Percentiles rank a stretch among this genome's conserved stretches.
phyloP scores from a whole-genome alignment of 2,797 vertebrate genomes.

The Adrianichthys oophorus region DNA sequence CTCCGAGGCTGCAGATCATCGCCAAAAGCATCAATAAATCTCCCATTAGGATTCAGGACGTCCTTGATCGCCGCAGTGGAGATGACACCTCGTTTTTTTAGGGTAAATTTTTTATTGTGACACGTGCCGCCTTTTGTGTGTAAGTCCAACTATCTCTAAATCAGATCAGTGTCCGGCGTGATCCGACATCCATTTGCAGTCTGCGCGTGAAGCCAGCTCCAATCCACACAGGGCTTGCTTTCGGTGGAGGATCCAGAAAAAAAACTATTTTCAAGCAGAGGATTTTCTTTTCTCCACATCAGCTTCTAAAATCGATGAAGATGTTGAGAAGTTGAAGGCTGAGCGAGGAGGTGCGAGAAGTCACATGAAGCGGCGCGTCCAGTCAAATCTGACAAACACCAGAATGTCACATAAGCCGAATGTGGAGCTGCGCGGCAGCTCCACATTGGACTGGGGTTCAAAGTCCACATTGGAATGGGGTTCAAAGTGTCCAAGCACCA shows the following conservation, averaged over 20 bases:
- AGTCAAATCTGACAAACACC: constrained; percentile 13
- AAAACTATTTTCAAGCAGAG: too few species aligned
- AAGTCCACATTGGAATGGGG: neutral
- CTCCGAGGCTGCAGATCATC: constrained; percentile 47
- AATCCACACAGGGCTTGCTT: constrained; percentile 13
- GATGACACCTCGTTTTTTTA: constrained; percentile 19
- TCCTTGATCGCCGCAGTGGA: constrained; percentile 27
- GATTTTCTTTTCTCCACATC: too few species aligned
- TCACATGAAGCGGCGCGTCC: constrained; percentile 3
- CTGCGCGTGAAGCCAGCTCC: constrained; percentile 1
- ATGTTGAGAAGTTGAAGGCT: constrained; percentile 69
- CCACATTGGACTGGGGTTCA: too few species aligned
- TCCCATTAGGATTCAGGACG: constrained; percentile 41
- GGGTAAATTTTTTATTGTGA: neutral
- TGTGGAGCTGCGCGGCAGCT: neutral
- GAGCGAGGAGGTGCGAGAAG: constrained; percentile 18
- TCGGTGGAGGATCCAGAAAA: constrained; percentile 6
- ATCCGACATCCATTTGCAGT: constrained; percentile 29
- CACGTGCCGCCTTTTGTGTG: constrained; percentile 43
- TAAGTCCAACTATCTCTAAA: constrained; percentile 52
- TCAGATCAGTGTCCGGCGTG: constrained; percentile 53
- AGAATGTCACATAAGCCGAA: neutral
- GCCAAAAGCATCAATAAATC: constrained; percentile 60
- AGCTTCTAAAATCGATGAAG: neutral
- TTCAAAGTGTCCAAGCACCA: constrained; percentile 4